phyloP scores from a whole-genome alignment of 2,113 vertebrate species.

The Sinocyclocheilus rhinocerous region DNA sequence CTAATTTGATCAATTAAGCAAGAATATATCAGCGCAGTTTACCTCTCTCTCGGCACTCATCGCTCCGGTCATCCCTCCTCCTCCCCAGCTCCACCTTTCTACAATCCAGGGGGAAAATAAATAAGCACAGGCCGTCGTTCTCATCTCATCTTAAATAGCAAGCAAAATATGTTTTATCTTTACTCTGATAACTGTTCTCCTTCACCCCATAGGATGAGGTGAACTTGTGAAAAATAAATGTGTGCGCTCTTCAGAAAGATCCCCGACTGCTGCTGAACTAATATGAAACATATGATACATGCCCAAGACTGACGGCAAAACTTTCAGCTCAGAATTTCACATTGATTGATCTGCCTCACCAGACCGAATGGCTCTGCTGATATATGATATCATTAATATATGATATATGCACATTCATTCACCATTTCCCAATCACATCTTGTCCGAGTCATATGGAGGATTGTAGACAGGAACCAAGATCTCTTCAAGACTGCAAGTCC shows the following conservation, averaged over 20 bases:
- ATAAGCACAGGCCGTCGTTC: neutral
- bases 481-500: neutral
- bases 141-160: neutral
- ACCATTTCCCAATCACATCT: constrained; percentile 11
- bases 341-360: constrained; percentile 16
- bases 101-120: neutral
- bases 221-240: constrained; percentile 1
- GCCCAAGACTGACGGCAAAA: constrained; percentile 7
- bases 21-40: neutral
- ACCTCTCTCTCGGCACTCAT: neutral
- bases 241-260: neutral
- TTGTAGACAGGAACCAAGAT: neutral
- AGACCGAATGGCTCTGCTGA: neutral
- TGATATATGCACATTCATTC: constrained; percentile 27
- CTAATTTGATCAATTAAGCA: neutral
- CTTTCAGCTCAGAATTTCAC: constrained; percentile 11
- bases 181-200: neutral
- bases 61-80: neutral
- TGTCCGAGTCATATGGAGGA: neutral
- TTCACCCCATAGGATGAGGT: neutral
- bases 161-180: neutral
- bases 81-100: neutral
- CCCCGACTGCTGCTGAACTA: neutral
- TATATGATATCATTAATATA: constrained; percentile 25
- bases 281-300: neutral